A percentile compares a stretch with the other conserved stretches of the same genome.
These are phyloP conservation scores for Phytoseiulus persimilis DNA, from an alignment of 2,888 invertebrate species.

Conservation along the genomic window DNA sequence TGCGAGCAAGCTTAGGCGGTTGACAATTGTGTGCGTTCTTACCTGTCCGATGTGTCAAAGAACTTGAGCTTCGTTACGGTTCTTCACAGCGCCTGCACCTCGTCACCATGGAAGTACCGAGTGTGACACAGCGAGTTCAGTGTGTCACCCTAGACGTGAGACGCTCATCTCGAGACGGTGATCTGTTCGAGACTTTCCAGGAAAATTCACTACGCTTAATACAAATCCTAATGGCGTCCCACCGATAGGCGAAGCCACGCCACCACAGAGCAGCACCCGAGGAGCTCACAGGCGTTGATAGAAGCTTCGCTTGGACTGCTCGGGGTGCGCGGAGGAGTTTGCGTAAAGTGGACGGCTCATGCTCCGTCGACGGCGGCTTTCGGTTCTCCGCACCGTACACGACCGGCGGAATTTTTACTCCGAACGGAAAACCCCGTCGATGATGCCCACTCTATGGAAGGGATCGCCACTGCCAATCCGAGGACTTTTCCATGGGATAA, in stretches of 20 bases:
- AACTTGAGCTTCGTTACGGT: slow-evolving; percentile 26
- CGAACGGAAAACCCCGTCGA: not conserved
- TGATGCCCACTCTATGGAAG: not conserved
- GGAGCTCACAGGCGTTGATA: slow-evolving; percentile 26
- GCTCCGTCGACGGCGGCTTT: no score
- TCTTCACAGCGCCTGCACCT: slow-evolving; percentile 35
- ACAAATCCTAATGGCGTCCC: slow-evolving; percentile 20
- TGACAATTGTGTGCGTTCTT: not conserved
- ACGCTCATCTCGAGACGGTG: not conserved
- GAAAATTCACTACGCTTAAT: not conserved
- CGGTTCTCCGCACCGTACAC: not conserved
- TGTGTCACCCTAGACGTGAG: not conserved
- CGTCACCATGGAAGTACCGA: not conserved
- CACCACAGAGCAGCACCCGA: slow-evolving; percentile 37
- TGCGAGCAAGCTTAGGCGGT: not conserved
- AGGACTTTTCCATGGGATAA: not conserved
- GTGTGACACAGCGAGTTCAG: not conserved
- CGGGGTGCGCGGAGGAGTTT: not conserved
- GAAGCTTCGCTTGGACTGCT: slow-evolving; percentile 21
- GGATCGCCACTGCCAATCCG: not conserved
- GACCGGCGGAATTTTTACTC: not conserved
- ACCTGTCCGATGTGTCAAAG: slow-evolving; percentile 38
- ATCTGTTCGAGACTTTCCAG: not conserved
- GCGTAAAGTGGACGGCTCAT: not conserved
- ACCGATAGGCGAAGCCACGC: slow-evolving; percentile 25